phyloP scores from a whole-genome alignment of 1,140 invertebrate species.

The Apis cerana region DNA sequence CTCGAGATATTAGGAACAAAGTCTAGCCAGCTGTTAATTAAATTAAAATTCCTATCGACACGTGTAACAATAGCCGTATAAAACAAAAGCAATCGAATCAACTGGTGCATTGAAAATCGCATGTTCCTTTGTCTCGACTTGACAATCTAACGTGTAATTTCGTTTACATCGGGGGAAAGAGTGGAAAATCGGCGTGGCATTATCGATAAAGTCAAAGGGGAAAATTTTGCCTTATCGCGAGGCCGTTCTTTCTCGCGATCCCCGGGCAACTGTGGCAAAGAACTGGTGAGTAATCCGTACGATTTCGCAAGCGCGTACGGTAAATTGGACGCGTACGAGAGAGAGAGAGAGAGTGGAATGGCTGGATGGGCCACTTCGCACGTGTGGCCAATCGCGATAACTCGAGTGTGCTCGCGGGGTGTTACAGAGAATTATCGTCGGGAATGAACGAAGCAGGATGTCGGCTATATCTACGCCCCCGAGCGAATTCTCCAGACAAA shows the following conservation, averaged over 20 bases:
- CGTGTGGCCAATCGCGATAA: conserved; percentile 67
- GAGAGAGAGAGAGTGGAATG: conserved; percentile 5
- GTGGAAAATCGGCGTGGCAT: no score
- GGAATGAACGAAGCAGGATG: conserved; percentile 70
- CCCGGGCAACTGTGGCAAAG: not conserved
- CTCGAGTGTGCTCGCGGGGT: conserved; percentile 54
- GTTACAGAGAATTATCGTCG: conserved; percentile 60
- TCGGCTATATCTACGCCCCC: conserved; percentile 70
- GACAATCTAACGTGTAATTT: no score
- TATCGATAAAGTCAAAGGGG: no score
- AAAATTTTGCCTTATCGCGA: no score
- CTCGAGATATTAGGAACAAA: no score
- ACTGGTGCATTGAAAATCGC: no score
- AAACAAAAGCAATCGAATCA: no score
- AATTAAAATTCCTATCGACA: no score
- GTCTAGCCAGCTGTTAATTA: no score
- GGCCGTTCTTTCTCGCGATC: not conserved
- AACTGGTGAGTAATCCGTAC: not conserved
- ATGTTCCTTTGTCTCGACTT: no score
- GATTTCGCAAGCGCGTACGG: conserved; percentile 18
- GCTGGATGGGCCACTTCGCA: conserved; percentile 54
- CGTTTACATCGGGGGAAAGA: no score
- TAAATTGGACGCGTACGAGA: not conserved
- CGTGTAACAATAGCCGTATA: no score
- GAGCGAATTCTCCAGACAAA: conserved; percentile 70